Conservation (phyloP, 2,888 invertebrate species). For the Halictus quadricinctus region DNA sequence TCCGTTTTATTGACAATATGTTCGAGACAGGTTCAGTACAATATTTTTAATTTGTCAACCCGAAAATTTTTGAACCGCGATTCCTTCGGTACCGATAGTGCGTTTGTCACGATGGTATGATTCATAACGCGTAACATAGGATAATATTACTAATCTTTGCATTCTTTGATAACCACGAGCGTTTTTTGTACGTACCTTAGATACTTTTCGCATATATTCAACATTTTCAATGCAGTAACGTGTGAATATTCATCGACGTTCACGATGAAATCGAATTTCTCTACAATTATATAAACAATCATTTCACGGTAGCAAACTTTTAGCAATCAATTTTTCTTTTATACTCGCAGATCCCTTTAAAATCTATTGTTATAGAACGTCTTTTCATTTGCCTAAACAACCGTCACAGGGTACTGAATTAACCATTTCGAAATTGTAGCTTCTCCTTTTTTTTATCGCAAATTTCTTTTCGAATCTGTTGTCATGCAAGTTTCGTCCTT, state of each 20-base stretch:
- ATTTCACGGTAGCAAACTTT: neutral
- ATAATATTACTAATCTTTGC: constrained; percentile 40
- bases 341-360: neutral
- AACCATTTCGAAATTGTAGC: neutral
- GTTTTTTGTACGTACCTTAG: constrained; percentile 32
- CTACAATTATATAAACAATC: constrained; percentile 3
- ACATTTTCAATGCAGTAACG: neutral
- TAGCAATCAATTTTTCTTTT: neutral
- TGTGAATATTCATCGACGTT: neutral
- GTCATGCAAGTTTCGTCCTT: neutral
- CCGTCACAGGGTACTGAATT: neutral
- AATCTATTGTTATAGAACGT: neutral
- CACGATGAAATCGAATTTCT: constrained; percentile 4
- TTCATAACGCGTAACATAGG: constrained; percentile 51
- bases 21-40: neutral
- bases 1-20: neutral
- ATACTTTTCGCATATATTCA: neutral
- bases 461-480: neutral
- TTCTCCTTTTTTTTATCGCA: neutral
- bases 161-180: constrained; percentile 27
- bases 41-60: neutral
- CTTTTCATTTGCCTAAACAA: neutral
- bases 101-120: constrained; percentile 55
- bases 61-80: constrained; percentile 20
- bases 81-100: constrained; percentile 41